Base-by-base conservation (phyloP, 2,113 vertebrate species). In the Megaleporinus macrocephalus region DNA sequence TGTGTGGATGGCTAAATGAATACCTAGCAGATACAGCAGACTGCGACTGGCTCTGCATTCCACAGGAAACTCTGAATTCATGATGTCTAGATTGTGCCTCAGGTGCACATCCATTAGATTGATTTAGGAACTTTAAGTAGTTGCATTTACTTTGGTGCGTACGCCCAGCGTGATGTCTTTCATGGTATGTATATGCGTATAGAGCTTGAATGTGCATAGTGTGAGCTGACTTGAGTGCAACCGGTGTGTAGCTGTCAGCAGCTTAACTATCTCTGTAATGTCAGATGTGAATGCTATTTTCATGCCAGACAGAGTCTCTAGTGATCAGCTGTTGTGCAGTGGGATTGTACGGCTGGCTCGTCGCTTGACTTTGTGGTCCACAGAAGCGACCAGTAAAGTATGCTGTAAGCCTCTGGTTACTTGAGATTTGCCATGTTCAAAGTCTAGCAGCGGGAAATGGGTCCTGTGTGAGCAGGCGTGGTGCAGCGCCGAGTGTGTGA, bases 381-480 rank as follows among this genome's bases (percentile, higher is more conserved):
- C 22, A 0, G 0, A 26, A 74, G 65, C 11, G 51, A 11, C 36
- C 16, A 27, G 59, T 27, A 30, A 22, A 53, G 66, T 22, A 78
- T 30, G 36, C 80, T 61, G 13, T 73, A 73, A 73, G 76, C 83
- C 51, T 26, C 61, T 36, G 18, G 84, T 84, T 44, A 47, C 11
- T 76, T 55, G 13, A 55, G 62, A 47, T 59, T 27, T 69, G 33
- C 51, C 68, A 30, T 20, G 47, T 78, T 86, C 83, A 78, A 76
- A 78, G 26, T 79, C 65, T 63, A 59, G 72, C 81, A 44, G 36
- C 79, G 68, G 68, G 22, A 86, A 83, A 66, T 29, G 73, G 69
- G 53, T 68, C 30, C 59, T 36, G 33, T 65, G 20, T 68, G 62
- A 55, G 47, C 78, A 80, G 68, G 24, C 61, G n/a, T 78, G 53